Conservation (phyloP, 2,797 vertebrate genomes). For the Australoheros facetus region DNA sequence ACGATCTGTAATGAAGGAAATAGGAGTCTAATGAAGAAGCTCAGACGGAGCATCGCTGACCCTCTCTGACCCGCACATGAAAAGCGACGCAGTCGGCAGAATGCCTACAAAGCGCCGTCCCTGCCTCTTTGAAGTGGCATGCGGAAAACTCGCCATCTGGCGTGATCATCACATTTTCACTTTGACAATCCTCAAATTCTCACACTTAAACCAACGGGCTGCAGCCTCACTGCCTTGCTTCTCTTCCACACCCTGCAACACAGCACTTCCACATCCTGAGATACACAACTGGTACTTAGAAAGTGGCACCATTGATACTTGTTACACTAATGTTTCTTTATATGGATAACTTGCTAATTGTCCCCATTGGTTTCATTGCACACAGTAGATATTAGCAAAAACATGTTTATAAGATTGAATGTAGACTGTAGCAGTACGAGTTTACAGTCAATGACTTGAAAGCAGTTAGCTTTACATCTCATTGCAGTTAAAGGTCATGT, state of each 20-base stretch:
- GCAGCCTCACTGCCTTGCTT: constrained; percentile 3
- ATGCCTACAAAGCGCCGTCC: constrained; percentile 70
- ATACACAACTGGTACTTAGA: too few species aligned
- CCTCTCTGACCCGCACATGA: constrained; percentile 66
- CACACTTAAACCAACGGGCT: constrained; percentile 32
- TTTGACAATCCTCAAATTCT: constrained; percentile 64
- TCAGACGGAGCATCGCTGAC: constrained; percentile 63
- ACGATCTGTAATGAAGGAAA: constrained; percentile 51
- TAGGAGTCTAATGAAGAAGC: constrained; percentile 70
- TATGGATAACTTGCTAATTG: background rate
- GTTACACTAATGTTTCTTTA: background rate
- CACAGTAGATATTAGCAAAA: background rate
- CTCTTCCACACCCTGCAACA: constrained; percentile 18
- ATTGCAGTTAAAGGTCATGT: background rate
- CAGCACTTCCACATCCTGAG: too few species aligned
- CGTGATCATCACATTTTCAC: constrained; percentile 62
- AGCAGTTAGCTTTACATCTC: background rate
- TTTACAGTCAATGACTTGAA: background rate
- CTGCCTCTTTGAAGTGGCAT: constrained; percentile 71
- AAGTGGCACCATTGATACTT: too few species aligned
- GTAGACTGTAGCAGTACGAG: too few species aligned
- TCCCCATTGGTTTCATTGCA: background rate
- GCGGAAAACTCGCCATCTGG: constrained; percentile 72
- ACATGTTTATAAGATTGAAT: background rate
- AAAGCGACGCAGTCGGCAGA: constrained; percentile 67